Evolutionary conservation across 2,888 invertebrate species (phyloP).

Genomic region (Eledona agricola): DNA sequence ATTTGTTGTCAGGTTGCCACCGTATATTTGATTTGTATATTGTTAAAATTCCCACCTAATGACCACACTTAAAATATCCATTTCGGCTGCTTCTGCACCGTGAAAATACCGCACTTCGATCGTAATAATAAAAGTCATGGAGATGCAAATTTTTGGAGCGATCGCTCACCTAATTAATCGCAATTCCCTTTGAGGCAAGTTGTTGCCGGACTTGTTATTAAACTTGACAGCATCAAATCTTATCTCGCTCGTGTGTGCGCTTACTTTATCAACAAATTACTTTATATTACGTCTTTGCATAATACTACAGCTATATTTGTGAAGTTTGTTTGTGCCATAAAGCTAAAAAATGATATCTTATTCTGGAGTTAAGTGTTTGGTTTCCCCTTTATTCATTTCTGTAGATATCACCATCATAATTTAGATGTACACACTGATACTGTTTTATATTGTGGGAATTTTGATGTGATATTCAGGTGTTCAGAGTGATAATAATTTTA

Average conservation of each 20-base stretch:
- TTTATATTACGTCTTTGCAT: constrained; percentile 11
- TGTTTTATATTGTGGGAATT: constrained; percentile 50
- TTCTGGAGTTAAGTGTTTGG: constrained; percentile 18
- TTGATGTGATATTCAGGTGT: constrained; percentile 48
- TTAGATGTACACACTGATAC: constrained; percentile 46
- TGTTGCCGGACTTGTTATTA: no score
- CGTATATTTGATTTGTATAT: constrained; percentile 28
- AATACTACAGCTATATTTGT: constrained; percentile 4
- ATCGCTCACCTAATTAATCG: no score
- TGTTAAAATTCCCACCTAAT: constrained; percentile 14
- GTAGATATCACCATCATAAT: constrained; percentile 48
- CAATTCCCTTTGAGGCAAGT: no score
- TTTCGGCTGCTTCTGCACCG: constrained; percentile 5
- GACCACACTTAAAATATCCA: constrained; percentile 6
- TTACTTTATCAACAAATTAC: background rate
- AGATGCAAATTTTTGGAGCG: no score
- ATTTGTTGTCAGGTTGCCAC: constrained; percentile 26
- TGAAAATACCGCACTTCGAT: no score
- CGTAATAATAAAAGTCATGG: no score
- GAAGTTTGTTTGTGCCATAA: constrained; percentile 9
- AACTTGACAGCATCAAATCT: background rate
- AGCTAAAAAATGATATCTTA: constrained; percentile 1
- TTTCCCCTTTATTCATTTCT: constrained; percentile 20
- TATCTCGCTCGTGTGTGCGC: constrained; percentile 2
- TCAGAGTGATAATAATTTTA: constrained; percentile 49